Base-by-base conservation (phyloP, 2,113 vertebrate species). In the Motacilla tschutschensis region DNA sequence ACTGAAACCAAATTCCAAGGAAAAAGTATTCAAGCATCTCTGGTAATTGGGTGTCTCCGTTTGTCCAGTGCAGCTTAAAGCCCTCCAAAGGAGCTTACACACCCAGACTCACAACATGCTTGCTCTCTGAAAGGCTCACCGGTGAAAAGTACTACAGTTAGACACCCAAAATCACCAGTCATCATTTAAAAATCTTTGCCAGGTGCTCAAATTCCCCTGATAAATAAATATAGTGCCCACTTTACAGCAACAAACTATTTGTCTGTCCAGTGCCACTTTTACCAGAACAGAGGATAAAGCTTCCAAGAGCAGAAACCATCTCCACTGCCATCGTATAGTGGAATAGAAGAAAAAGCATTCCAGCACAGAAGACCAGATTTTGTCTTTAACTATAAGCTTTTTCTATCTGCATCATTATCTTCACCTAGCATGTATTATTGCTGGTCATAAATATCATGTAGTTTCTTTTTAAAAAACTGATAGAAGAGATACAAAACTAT, bases 1-100 rank as follows among this genome's bases (percentile, higher is more conserved):
- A 88, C 80, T 86, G 74, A 91, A 94, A 83, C 77, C n/a, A 87
- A 93, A 89, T 53, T 80, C 77, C 64, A 81, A 72, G 63, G 66
- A 81, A 81, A 83, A 86, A 43, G 51, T 88, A 81, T 59, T 89
- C 66, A 85, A 89, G 88, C 80, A 69, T 80, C 77, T 67, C 89
- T 72, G 51, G 43, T 88, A 89, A 88, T 88, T 88, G 77, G 24
- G 25, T 41, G 44, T 38, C 71, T 83, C 78, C 31, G 28, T 62
- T 55, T 48, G 40, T 69, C 19, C 58, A 10, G 28, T 18, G 36
- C 58, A 40, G 36, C 24, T 64, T 36, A 44, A 75, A 80, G 55
- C 43, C 24, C 46, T 83, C 46, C 74, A 85, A 77, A 84, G 31
- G 26, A 90, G 81, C 24, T 66, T 31, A n/a, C 74, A 18, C 46